Percentiles rank a stretch among this genome's conserved stretches.
These are phyloP conservation scores for Scolopax mira DNA, from an alignment of 2,113 vertebrate species.

Conservation along the genomic window DNA sequence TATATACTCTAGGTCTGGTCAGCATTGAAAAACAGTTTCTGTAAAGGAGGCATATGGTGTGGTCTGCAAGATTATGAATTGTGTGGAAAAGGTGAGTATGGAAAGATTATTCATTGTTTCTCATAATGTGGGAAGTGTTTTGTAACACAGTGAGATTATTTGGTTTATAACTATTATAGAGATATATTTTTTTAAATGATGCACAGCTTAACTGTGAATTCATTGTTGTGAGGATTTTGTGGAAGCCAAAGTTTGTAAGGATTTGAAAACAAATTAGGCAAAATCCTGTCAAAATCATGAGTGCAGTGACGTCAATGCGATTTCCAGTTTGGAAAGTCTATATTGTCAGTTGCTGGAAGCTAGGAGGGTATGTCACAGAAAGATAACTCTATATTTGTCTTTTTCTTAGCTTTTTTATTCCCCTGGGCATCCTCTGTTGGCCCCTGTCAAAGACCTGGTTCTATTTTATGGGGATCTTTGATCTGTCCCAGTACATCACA, in stretches of 20 bases:
- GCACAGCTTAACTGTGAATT: background rate
- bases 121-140: background rate
- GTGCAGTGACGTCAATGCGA: background rate
- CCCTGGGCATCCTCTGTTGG: background rate
- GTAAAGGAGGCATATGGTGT: background rate
- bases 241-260: background rate
- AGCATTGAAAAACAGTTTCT: background rate
- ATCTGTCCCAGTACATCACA: rapidly evolving
- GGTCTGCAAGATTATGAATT: background rate
- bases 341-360: background rate
- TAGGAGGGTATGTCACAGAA: background rate
- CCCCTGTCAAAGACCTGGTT: background rate
- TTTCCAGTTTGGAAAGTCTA: background rate
- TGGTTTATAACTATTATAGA: background rate
- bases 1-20: background rate
- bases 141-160: background rate
- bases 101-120: background rate
- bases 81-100: background rate
- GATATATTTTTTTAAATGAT: background rate
- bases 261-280: background rate
- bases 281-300: background rate
- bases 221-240: background rate
- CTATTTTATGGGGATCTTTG: background rate
- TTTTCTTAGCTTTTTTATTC: background rate
- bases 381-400: background rate